Base-by-base conservation (phyloP, 2,797 vertebrate species). In the Chromis chromis region DNA sequence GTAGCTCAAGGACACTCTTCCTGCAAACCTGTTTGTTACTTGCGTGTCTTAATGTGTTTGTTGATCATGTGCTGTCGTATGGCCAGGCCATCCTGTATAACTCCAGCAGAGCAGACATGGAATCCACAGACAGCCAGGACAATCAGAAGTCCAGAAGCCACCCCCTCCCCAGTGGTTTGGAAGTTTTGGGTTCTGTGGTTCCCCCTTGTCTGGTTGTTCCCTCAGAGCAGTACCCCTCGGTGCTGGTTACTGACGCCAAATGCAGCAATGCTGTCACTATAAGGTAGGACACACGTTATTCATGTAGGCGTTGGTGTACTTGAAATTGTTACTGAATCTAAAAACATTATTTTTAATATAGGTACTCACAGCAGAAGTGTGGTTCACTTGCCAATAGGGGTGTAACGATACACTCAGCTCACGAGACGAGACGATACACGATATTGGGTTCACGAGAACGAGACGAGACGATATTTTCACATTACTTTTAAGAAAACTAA, bases 191-290 rank as follows among this genome's bases (percentile, higher is more conserved):
- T 17, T 2, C 88, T 36, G 59, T 70, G 13, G 81, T 95, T 65
- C 96, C 97, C 36, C 89, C 96, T 3, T 70, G 89, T 55, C 88
- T 99, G 74, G 55, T 85, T 40, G 87, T 92, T 57, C 97, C 98
- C 0, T 87, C 90, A 0, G 95, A 96, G 79, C 94, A 94, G 54
- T 97, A 94, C 54, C 95, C 96, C 0, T 98, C 97, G 0, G 94
- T 98, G 19, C 88, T 99, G 83, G 94, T 99, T 60, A 93, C 96
- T 74, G 96, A 98, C 59, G 83, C 94, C 68, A 95, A 86, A 62
- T 95, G 91, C 83, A 95, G 96, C 63, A 95, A 94, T 57, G 92
- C 94, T 13, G 92, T 98, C 21, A 93, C 97, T 28, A 84, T 98
- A 86, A 96, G 98, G 98, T 94, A 90, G 87, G 93, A 86, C 72